Conservation (phyloP, 2,888 invertebrate genomes). For the Plusia festucae region DNA sequence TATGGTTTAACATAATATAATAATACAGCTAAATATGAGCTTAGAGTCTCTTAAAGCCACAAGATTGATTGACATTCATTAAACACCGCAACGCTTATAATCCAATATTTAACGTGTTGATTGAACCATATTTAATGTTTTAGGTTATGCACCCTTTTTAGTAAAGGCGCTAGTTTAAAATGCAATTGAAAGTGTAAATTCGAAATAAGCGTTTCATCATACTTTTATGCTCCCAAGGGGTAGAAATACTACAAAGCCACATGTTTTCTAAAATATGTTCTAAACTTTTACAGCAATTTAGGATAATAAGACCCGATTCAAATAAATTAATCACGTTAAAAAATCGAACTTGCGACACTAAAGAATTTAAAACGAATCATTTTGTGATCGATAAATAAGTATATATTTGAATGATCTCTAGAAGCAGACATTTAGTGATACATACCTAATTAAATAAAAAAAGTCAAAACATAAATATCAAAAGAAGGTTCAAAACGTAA, state of each 20-base stretch:
- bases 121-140: slow-evolving; percentile 27
- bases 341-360: too few relatives aligned
- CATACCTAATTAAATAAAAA: too few relatives aligned
- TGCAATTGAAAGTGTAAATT: not conserved
- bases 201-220: not conserved
- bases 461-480: too few relatives aligned
- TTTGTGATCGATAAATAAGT: too few relatives aligned
- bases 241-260: not conserved
- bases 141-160: slow-evolving; percentile 30
- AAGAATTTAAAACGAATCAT: too few relatives aligned
- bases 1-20: slow-evolving; percentile 6
- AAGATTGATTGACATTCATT: not conserved
- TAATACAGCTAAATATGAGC: not conserved
- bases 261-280: not conserved
- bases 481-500: too few relatives aligned
- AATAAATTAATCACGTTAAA: too few relatives aligned
- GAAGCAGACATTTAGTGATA: too few relatives aligned
- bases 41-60: not conserved
- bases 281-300: too few relatives aligned
- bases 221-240: not conserved
- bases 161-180: not conserved
- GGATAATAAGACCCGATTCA: too few relatives aligned
- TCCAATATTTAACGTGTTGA: slow-evolving; percentile 36
- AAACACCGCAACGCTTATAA: not conserved
- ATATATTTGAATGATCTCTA: too few relatives aligned